phyloP scores from a whole-genome alignment of 1,140 invertebrate species.

The Caerostris extrusa region DNA sequence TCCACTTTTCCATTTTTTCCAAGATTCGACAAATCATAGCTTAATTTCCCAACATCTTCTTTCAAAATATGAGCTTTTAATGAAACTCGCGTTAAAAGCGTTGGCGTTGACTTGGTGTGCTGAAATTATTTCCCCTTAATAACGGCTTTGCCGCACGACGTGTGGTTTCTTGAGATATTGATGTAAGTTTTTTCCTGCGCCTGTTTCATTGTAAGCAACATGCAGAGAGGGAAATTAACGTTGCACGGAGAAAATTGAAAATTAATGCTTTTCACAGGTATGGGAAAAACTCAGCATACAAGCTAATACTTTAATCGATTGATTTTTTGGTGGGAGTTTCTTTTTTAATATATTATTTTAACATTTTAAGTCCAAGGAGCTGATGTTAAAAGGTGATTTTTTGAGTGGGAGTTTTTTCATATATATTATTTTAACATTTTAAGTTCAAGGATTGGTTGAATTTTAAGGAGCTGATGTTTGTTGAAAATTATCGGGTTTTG shows the following conservation, averaged over 20 bases:
- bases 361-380: background rate
- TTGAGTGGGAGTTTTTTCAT: background rate
- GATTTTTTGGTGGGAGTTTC: background rate
- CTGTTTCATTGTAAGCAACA: background rate
- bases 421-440: background rate
- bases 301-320: background rate
- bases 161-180: background rate
- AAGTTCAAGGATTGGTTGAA: background rate
- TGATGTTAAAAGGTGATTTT: no score
- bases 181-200: background rate
- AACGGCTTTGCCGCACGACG: background rate
- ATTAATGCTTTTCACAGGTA: background rate
- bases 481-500: background rate
- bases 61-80: slow-evolving; percentile 8
- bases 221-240: background rate
- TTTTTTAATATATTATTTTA: background rate
- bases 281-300: background rate
- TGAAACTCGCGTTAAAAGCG: background rate
- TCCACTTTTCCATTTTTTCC: background rate
- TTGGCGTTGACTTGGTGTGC: background rate
- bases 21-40: background rate
- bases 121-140: background rate
- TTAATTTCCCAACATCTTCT: background rate
- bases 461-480: background rate
- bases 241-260: background rate